These are phyloP conservation scores for Gracilinanus agilis DNA, from an alignment of 2,113 vertebrate genomes.

Conservation along the genomic window DNA sequence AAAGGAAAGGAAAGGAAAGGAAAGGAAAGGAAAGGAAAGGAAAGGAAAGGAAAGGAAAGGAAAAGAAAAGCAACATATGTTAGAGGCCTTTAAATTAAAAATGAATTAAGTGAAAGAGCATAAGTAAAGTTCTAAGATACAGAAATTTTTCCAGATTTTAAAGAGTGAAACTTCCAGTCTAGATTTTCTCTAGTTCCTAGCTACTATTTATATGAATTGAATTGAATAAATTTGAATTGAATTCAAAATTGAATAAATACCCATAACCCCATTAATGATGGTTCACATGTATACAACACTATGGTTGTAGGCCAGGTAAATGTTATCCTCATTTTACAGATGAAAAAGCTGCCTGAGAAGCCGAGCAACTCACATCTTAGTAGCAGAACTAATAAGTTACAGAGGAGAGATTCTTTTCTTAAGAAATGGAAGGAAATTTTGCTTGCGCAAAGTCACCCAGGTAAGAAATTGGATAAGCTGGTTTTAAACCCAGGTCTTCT, in stretches of 20 bases:
- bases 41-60: too few relatives aligned
- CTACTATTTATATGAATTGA: background rate
- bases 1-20: too few relatives aligned
- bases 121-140: background rate
- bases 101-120: background rate
- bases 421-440: background rate
- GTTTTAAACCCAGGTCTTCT: background rate
- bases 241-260: background rate
- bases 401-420: background rate
- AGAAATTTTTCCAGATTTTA: background rate
- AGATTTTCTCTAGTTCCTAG: background rate
- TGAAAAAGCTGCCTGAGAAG: background rate
- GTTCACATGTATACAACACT: background rate
- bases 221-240: too few relatives aligned
- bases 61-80: background rate
- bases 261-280: background rate
- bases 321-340: background rate
- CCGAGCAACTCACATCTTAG: background rate
- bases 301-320: background rate
- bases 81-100: background rate
- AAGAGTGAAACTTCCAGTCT: background rate
- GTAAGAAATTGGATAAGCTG: background rate
- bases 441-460: background rate
- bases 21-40: too few relatives aligned
- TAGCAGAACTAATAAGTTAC: background rate